Base-by-base conservation (phyloP, 2,797 vertebrate genomes). In the Coreius guichenoti region DNA sequence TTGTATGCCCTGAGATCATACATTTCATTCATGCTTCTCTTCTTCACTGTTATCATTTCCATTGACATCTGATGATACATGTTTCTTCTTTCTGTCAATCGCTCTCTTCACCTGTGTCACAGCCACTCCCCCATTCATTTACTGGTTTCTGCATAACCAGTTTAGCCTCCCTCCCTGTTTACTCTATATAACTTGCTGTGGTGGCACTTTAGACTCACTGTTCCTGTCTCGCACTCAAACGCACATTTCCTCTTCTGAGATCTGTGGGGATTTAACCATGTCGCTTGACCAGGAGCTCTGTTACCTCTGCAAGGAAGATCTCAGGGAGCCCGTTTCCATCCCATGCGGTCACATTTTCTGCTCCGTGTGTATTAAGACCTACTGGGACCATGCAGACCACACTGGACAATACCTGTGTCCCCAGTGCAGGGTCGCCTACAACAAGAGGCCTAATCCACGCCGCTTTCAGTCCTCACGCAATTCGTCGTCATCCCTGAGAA, bases 121-220 rank as follows among this genome's bases (percentile, higher is more conserved):
- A 81, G 88, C 89, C 90, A 88, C 90, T 83, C 95, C 93, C 94
- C 87, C 94, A 91, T 91, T 92, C 91, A 87, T 93, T 86, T 91
- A 92, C 92, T 90, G 93, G 95, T 96, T 95, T 96, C 95, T 95
- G 95, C 92, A 93, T 76, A 96, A 96, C 95, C 95, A 93, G 95
- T 96, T 96, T 94, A 91, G 31, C 93, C 89, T 94, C 93, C 91
- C 92, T 92, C 89, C 92, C 90, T 96, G 91, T 95, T 95, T 95
- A 94, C 93, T 90, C 94, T 93, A 93, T 95, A 95, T 92, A 96
- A 94, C 85, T 82, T 85, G 70, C 54, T 49, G 89, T 84, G 1
- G 84, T 88, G 85, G 74, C 82, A 88, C 90, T 89, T 89, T 90
- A 87, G 11, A 87, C 87, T 94, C 92, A 95, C 90, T 95, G 91